These are phyloP conservation scores for Hydroisotoma schaefferi DNA, from an alignment of 2,888 invertebrate species.

Conservation along the genomic window DNA sequence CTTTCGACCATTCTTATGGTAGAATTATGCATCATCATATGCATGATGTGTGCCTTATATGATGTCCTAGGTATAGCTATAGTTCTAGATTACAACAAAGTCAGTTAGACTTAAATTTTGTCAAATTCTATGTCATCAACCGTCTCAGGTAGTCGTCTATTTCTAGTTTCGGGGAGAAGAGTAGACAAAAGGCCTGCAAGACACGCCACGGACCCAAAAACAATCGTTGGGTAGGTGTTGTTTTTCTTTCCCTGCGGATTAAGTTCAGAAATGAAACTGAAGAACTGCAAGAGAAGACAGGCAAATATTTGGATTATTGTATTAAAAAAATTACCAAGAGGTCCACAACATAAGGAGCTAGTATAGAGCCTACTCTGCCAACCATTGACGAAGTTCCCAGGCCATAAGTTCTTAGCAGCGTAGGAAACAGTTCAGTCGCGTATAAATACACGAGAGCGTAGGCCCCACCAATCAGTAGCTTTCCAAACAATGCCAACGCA, in stretches of 20 bases:
- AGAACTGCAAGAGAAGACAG: not conserved
- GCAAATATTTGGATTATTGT: not conserved
- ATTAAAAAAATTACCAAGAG: conserved; percentile 26
- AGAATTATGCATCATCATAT: no score
- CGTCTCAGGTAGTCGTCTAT: conserved; percentile 42
- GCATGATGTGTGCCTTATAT: no score
- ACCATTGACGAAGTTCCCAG: conserved; percentile 46
- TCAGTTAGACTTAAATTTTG: conserved; percentile 13
- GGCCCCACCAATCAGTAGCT: conserved; percentile 46
- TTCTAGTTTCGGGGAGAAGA: conserved; percentile 42
- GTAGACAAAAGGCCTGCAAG: conserved; percentile 33
- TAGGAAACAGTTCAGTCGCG: conserved; percentile 46
- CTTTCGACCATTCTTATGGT: no score
- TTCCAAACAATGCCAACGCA: conserved; percentile 40
- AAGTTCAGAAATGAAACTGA: not conserved
- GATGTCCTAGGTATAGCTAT: no score
- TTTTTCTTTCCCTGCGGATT: conserved; percentile 29
- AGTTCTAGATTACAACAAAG: conserved; percentile 1
- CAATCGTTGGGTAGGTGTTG: conserved; percentile 30
- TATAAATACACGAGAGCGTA: conserved; percentile 46
- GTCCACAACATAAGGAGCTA: conserved; percentile 44
- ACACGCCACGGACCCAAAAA: conserved; percentile 28
- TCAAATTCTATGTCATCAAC: conserved; percentile 42
- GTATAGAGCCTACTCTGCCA: conserved; percentile 42
- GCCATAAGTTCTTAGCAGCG: conserved; percentile 45